phyloP scores from a whole-genome alignment of 2,113 vertebrate genomes.

The Cavia porcellus region DNA sequence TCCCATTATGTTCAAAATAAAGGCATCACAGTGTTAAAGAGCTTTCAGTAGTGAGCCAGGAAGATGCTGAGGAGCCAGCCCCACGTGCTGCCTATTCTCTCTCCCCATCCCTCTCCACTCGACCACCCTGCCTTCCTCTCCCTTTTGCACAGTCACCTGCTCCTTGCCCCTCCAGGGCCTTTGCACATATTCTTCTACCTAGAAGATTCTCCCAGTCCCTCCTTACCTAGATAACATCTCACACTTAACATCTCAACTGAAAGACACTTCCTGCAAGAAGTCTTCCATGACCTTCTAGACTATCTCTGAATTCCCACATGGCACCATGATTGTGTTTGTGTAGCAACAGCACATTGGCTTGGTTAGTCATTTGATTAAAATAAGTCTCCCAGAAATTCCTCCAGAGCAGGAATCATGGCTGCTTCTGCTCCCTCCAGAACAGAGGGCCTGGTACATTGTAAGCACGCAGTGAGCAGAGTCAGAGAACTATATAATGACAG shows the following conservation, averaged over 20 bases:
- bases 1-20: neutral
- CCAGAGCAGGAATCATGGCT: neutral
- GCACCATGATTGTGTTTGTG: neutral
- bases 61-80: neutral
- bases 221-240: neutral
- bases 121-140: neutral
- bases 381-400: neutral
- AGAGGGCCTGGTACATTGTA: neutral
- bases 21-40: neutral
- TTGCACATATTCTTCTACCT: neutral
- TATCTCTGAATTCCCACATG: neutral
- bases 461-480: neutral
- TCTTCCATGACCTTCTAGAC: constrained; percentile 4
- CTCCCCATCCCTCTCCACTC: neutral
- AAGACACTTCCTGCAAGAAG: constrained; percentile 4
- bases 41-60: neutral
- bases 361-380: neutral
- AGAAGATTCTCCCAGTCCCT: neutral
- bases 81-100: neutral
- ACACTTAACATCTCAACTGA: neutral
- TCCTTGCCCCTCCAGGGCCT: constrained; percentile 13
- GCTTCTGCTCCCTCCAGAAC: neutral
- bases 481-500: neutral
- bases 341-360: neutral
- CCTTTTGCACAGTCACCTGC: neutral